phyloP scores from a whole-genome alignment of 2,113 vertebrate species.

The Catharus fuscescens region DNA sequence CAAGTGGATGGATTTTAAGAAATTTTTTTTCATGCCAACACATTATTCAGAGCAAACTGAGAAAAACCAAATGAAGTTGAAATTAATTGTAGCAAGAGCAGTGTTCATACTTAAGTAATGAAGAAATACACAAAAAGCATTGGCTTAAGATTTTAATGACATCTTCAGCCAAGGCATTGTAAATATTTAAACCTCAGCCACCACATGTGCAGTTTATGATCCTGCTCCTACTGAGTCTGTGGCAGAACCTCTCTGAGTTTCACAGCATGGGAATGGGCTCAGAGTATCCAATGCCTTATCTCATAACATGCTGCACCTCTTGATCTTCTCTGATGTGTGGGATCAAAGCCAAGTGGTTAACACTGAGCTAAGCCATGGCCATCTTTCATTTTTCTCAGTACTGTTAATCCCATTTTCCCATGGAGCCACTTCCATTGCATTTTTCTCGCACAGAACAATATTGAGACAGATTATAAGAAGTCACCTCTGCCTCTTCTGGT shows the following conservation, averaged over 20 bases:
- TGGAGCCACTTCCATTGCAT: neutral
- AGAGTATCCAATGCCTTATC: neutral
- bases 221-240: neutral
- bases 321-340: fast-evolving
- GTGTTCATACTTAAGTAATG: neutral
- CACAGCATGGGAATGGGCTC: neutral
- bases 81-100: neutral
- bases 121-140: neutral
- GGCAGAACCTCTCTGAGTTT: neutral
- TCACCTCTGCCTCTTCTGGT: neutral
- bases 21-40: neutral
- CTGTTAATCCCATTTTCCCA: neutral
- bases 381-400: neutral
- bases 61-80: neutral
- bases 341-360: neutral
- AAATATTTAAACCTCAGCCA: neutral
- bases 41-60: neutral
- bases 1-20: neutral
- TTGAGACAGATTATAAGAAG: neutral
- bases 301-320: neutral
- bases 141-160: neutral
- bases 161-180: neutral
- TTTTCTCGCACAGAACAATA: neutral
- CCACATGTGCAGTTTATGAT: neutral
- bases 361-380: neutral